A percentile compares a stretch with the other conserved stretches of the same genome.
Evolutionary conservation across 2,113 vertebrate species (phyloP).

Genomic region (Glaucomys volans): DNA sequence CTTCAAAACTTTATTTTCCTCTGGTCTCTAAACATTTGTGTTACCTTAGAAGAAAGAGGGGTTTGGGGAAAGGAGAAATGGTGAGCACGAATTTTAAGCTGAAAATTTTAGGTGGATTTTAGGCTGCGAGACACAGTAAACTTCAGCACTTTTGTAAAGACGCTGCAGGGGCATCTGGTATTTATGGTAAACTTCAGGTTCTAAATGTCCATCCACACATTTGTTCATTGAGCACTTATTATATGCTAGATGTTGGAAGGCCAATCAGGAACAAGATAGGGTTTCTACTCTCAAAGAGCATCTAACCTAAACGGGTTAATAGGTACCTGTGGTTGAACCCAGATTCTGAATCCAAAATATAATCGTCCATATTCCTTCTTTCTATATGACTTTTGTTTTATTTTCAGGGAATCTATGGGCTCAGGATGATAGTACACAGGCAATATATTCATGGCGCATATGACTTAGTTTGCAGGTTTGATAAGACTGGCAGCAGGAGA

Average conservation of each 20-base stretch:
- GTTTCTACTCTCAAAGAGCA: accelerated
- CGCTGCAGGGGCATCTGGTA: too few species aligned
- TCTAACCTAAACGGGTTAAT: neutral
- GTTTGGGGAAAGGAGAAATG: neutral
- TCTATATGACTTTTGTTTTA: neutral
- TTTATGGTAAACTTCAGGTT: neutral
- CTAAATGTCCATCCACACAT: neutral
- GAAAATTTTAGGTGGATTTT: neutral
- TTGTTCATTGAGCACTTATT: neutral
- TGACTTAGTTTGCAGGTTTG: neutral
- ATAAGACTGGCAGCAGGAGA: neutral
- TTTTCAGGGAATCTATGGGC: neutral
- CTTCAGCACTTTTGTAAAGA: neutral
- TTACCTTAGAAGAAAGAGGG: neutral
- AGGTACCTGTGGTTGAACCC: neutral
- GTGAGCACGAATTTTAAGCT: neutral
- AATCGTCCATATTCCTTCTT: neutral
- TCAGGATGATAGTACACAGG: neutral
- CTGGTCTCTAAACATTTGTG: neutral
- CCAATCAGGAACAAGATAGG: neutral
- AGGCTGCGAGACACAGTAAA: neutral
- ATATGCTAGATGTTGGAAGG: neutral
- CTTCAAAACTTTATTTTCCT: neutral
- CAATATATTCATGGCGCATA: neutral
- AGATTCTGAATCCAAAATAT: neutral